Base-by-base conservation (phyloP, 2,888 invertebrate genomes). In the Tetrapedia diversipes region DNA sequence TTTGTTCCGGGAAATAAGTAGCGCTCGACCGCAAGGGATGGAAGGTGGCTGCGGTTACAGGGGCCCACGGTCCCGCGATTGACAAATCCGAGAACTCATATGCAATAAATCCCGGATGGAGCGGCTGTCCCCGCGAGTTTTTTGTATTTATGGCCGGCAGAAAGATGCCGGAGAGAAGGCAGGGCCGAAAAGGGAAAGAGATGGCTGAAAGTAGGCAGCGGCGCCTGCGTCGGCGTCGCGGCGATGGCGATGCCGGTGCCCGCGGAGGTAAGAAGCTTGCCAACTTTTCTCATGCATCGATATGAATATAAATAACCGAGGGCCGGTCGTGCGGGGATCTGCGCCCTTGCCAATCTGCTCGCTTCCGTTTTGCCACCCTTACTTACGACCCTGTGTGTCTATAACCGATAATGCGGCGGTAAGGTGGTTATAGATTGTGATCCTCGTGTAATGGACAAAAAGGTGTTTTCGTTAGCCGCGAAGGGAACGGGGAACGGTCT, bases 1-100 rank as follows among this genome's bases (percentile, higher is more conserved):
- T 80, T 82, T 84, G 80, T 83, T 77, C 78, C 63, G 57, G 78
- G 74, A 77, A 86, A 87, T 84, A 86, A 86, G 86, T 82, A 80
- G 81, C 78, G 81, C 53, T 65, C 72, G 64, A 37, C 53, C 49
- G 41, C 49, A 32, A 51, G 57, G 43, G 39, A 51, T 60, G 43
- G 49, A 61, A 72, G 69, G 51, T 61, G 49, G 39, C 29, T 39
- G 71, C 59, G 80, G 82, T 69, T 68, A 53, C 72, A 32, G 49
- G 59, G 32, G 57, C 14, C 16, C 41, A 49, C 41, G n/a, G 66
- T 53, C 27, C 51, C 56, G 39, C 87, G 86, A 90, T 90, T 90
- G 91, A 90, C 91, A 91, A 91, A 90, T 90, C 89, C 87, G 85
- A 80, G 83, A 90, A 89, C 90, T 91, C 90, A 90, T 91, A 90